Conservation (phyloP, 2,888 invertebrate species). For the Meiosimyza platycephala region DNA sequence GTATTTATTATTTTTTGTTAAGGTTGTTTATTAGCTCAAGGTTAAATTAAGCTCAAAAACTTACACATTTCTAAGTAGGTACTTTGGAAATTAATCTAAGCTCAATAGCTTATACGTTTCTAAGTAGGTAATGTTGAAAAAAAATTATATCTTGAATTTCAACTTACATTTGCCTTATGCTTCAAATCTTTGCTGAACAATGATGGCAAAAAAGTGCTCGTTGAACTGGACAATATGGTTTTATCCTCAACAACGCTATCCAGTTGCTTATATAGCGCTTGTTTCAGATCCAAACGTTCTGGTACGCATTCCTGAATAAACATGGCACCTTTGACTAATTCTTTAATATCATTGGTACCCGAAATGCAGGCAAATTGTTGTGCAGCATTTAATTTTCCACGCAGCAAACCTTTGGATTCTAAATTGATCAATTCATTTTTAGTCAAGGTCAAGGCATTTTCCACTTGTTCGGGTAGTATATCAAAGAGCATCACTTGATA, state of each 20-base stretch:
- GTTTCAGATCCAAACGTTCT: conserved; percentile 87
- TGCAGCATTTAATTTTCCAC: conserved; percentile 79
- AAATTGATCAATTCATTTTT: conserved; percentile 77
- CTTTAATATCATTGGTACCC: conserved; percentile 77
- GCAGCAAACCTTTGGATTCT: conserved; percentile 78
- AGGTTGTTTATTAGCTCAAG: no score
- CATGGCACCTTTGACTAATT: conserved; percentile 79
- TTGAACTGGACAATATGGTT: conserved; percentile 91
- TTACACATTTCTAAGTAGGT: no score
- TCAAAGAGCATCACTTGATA: conserved; percentile 91
- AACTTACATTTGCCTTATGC: conserved; percentile 73
- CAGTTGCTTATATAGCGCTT: conserved; percentile 80
- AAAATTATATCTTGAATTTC: not conserved
- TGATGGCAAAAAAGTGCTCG: conserved; percentile 92
- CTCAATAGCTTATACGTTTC: no score
- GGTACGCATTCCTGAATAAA: conserved; percentile 95
- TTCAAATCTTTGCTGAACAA: conserved; percentile 83
- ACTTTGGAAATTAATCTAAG: no score
- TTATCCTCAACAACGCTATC: conserved; percentile 81
- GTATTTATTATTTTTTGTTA: no score
- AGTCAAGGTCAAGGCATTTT: conserved; percentile 80
- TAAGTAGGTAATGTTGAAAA: no score
- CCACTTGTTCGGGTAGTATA: conserved; percentile 79
- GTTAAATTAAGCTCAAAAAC: no score
- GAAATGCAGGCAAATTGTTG: conserved; percentile 83